Base-by-base conservation (phyloP, 2,797 vertebrate species). In the Megaceryle alcyon region DNA sequence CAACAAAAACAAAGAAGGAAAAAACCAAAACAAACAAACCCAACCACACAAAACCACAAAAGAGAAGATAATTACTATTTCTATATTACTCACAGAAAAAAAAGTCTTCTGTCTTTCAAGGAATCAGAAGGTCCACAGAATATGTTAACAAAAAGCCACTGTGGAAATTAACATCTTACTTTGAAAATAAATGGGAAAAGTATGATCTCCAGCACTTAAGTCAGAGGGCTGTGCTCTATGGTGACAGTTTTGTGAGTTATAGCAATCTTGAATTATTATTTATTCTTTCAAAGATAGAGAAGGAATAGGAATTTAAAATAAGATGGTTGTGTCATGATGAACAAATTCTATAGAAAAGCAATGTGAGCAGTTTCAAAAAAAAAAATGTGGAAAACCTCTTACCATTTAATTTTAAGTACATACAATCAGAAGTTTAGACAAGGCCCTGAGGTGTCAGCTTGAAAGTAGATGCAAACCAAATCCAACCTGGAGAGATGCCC, bases 171-270 rank as follows among this genome's bases (percentile, higher is more conserved):
- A 1, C 28, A 54, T 69, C 31, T 89, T 71, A 29, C 57, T 93
- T 89, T 84, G 39, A 81, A 91, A 96, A 82, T 61, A 78, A 68
- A 90, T 28, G 35, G 71, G 86, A 77, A 71, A 95, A 96, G 77
- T 28, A 78, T 31, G 48, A 91, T 69, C 81, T 88, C 51, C 37
- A 92, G 66, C 53, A 86, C 33, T 35, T 75, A 61, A 13, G 37
- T 96, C 44, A 44, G 26, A 78, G 3, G 12, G 33, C 16, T 66
- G 84, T 70, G 63, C 48, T 93, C 83, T 78, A 12, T 6, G 51
- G 37, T 81, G 59, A 46, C 2, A 4, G 23, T 49, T 94, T 85
- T 92, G 66, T 76, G 78, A 33, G 19, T 54, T 57, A 69, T 59
- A 96, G 93, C 14, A 10, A 79, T 43, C 65, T 88, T 39, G 22